Evolutionary conservation across 2,888 invertebrate species (phyloP).

Genomic region (Chymomyza caudatula): DNA sequence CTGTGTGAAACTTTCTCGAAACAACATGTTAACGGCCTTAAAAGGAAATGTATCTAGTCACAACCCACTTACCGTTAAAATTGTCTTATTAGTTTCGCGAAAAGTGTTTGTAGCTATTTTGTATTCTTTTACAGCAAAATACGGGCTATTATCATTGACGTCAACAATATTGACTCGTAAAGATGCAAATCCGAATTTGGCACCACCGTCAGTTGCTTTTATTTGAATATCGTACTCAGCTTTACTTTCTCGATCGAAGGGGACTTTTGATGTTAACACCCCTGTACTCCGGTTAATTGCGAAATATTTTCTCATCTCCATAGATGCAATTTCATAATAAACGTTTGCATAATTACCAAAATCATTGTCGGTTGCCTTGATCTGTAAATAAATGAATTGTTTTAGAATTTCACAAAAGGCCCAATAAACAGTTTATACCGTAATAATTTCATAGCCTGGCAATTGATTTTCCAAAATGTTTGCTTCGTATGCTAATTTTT

Average conservation of each 20-base stretch:
- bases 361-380: slow-evolving; percentile 90
- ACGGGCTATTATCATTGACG: slow-evolving; percentile 90
- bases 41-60: no score
- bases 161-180: slow-evolving; percentile 90
- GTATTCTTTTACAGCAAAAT: slow-evolving; percentile 87
- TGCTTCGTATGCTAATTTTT: slow-evolving; percentile 87
- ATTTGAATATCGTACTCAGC: slow-evolving; percentile 86
- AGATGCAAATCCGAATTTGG: slow-evolving; percentile 85
- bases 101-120: slow-evolving; percentile 85
- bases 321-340: slow-evolving; percentile 88
- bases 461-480: slow-evolving; percentile 89
- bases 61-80: slow-evolving; percentile 80
- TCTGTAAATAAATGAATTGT: slow-evolving; percentile 71
- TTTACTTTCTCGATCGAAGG: slow-evolving; percentile 86
- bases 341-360: slow-evolving; percentile 87
- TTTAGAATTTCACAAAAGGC: not conserved
- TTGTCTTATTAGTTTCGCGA: slow-evolving; percentile 80
- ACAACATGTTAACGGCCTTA: no score
- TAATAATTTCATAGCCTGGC: slow-evolving; percentile 86
- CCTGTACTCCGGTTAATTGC: slow-evolving; percentile 85
- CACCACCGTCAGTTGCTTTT: slow-evolving; percentile 89
- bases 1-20: no score
- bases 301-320: slow-evolving; percentile 85
- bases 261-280: slow-evolving; percentile 83
- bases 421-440: slow-evolving; percentile 76